These are phyloP conservation scores for Euclidia mi DNA, from an alignment of 2,888 invertebrate species.

Conservation along the genomic window DNA sequence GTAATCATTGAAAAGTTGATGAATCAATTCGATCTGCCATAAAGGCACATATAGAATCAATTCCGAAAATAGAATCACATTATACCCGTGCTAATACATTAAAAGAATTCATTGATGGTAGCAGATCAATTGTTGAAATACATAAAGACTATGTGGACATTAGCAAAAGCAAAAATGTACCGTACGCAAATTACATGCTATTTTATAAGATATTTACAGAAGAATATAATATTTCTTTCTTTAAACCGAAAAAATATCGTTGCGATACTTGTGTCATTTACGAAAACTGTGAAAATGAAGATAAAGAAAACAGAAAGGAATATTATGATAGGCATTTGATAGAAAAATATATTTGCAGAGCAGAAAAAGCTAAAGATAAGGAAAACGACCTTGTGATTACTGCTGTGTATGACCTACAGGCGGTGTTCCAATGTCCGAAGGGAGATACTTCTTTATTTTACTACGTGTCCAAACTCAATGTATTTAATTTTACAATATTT, in stretches of 20 bases:
- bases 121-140: background rate
- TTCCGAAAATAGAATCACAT: conserved; percentile 7
- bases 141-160: conserved; percentile 2
- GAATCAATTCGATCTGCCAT: too few relatives aligned
- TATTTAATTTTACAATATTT: conserved; percentile 9
- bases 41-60: background rate
- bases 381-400: background rate
- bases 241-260: too few relatives aligned
- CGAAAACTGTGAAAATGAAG: conserved; percentile 3
- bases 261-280: conserved; percentile 7
- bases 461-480: conserved; percentile 8
- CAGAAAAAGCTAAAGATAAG: conserved; percentile 6
- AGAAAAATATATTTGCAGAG: conserved; percentile 11
- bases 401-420: conserved; percentile 6
- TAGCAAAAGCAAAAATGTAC: background rate
- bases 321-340: conserved; percentile 7
- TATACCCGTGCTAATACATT: background rate
- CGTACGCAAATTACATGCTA: background rate
- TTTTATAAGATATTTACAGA: conserved; percentile 8
- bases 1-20: background rate
- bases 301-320: conserved; percentile 4
- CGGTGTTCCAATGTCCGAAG: conserved; percentile 8
- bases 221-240: conserved; percentile 2
- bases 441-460: conserved; percentile 6
- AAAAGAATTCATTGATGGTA: background rate